Base-by-base conservation (phyloP, 2,797 vertebrate genomes). In the Sphaeramia orbicularis region DNA sequence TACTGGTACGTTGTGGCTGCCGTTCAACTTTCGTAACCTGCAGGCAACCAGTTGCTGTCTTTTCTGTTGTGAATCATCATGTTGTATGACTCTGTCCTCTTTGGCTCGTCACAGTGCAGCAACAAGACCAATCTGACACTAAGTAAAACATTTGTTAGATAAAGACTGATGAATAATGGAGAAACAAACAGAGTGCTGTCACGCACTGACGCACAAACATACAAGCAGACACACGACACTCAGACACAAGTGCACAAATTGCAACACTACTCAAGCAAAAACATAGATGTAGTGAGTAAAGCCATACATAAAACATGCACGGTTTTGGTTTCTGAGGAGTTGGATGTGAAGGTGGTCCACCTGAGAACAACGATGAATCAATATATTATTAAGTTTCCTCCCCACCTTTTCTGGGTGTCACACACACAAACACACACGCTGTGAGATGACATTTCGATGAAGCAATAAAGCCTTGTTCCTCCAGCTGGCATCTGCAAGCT, bases 401-500 rank as follows among this genome's bases (percentile, higher is more conserved):
- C 19, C 51, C 44, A 59, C 52, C 45, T 15, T 78, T 74, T 65
- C 64, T 65, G 38, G 35, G 50, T 72, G 56, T 72, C 66, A 60
- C 43, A 32, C 51, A 51, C 47, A 64, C 51, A 58, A 61, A 66
- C 18, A 50, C 48, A 63, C 81, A 82, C 2, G 48, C 78, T 85
- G 83, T 72, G 84, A 42, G 2, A 53, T 90, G 91, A 89, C 87
- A 90, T 90, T 92, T 91, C 71, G 41, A 80, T 80, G 75, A 86
- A 83, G 81, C 80, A 90, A 85, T 89, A 86, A 90, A 83, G 64
- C 49, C 65, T 71, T 85, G 85, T 86, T 86, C 70, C 74, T 89
- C 71, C 83, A 89, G 83, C 86, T 91, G 89, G 80, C 84, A 86
- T 87, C 85, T 89, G 86, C 83, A 86, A 79, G 84, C 79, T 75